Conservation (phyloP, 2,113 vertebrate species). For the Cyanoramphus novaezelandiae region DNA sequence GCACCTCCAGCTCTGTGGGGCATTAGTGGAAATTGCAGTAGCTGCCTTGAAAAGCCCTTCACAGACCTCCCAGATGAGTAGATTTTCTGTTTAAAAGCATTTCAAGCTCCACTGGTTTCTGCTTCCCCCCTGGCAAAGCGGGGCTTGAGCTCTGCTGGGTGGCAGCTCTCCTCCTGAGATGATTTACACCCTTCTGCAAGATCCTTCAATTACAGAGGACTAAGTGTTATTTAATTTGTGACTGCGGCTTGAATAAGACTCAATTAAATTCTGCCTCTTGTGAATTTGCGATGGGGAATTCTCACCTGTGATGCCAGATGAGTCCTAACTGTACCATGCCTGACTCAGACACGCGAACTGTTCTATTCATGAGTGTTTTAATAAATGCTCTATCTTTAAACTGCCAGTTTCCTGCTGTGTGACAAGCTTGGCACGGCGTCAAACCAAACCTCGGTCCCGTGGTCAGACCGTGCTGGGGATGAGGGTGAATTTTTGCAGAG, state of each 20-base stretch:
- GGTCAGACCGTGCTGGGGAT: not conserved
- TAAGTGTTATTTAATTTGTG: slow-evolving; percentile 17
- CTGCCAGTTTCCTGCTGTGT: not conserved
- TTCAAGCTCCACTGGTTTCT: not conserved
- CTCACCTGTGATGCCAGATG: not conserved
- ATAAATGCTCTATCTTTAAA: not conserved
- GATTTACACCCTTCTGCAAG: not conserved
- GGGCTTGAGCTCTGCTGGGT: not conserved
- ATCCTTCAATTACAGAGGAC: not conserved
- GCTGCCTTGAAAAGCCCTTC: not conserved
- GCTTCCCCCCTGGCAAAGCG: not conserved
- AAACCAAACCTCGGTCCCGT: not conserved
- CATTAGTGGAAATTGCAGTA: fast-evolving
- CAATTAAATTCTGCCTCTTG: not conserved
- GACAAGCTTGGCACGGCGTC: not conserved
- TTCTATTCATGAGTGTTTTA: not conserved
- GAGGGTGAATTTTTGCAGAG: not conserved
- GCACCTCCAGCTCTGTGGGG: not conserved
- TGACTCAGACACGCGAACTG: not conserved
- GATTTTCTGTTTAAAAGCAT: not conserved
- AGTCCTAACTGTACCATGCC: not conserved
- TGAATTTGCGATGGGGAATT: not conserved
- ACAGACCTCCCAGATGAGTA: fast-evolving
- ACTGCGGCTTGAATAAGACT: not conserved
- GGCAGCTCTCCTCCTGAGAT: not conserved